Evolutionary conservation across 2,797 vertebrate species (phyloP).

Genomic region (Eremophila alpestris): DNA sequence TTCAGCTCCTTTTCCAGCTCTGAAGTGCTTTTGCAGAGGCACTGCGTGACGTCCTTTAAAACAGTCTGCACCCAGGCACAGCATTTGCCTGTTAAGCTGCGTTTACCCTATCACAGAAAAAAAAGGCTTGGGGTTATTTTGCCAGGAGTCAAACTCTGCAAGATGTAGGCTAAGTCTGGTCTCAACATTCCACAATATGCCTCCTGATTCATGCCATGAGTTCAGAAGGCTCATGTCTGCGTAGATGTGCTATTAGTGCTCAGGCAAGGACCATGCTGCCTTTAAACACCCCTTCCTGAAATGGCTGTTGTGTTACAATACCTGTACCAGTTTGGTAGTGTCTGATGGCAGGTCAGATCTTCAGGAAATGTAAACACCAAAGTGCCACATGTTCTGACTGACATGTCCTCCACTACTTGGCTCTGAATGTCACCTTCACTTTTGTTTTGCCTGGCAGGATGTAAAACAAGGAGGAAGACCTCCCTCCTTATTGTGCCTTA

Average conservation of each 20-base stretch:
- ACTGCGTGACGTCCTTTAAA: neutral
- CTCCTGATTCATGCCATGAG: fast-evolving
- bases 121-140: neutral
- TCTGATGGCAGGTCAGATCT: neutral
- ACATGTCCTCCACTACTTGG: neutral
- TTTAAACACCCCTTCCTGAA: neutral
- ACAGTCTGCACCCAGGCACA: neutral
- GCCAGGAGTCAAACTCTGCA: neutral
- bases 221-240: neutral
- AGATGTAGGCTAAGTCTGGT: neutral
- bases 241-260: neutral
- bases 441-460: neutral
- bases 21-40: neutral
- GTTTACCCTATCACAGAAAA: neutral
- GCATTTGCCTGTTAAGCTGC: neutral
- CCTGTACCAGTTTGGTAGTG: fast-evolving
- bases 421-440: neutral
- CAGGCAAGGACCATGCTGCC: neutral
- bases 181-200: fast-evolving
- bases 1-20: conserved; percentile 1
- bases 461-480: neutral
- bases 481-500: neutral
- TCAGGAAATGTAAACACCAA: neutral
- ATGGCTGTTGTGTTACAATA: neutral
- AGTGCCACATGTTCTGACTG: fast-evolving